These are phyloP conservation scores for Poecilobothrus nobilitatus DNA, from an alignment of 2,888 invertebrate genomes.

Conservation along the genomic window DNA sequence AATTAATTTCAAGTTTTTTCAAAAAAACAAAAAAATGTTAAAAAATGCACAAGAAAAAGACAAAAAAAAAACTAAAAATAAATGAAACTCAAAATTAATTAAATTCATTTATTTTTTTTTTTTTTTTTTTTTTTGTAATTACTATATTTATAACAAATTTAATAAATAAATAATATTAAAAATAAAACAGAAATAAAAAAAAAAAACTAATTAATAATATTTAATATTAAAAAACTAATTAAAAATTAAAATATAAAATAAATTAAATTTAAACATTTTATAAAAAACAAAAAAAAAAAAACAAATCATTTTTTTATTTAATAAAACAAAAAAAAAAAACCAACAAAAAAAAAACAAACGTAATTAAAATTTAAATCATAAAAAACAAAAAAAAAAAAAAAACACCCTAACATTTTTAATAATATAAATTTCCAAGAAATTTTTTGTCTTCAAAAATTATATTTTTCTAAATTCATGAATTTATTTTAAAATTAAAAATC, in stretches of 20 bases:
- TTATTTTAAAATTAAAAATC: neutral
- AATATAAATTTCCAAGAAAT: neutral
- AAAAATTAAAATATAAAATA: neutral
- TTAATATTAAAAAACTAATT: no score
- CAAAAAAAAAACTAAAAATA: no score
- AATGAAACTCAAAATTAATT: no score
- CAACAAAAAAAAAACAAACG: neutral
- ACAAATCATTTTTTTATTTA: slow-evolving; percentile 12
- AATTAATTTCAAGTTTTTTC: no score
- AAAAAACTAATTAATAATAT: no score
- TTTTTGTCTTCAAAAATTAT: neutral
- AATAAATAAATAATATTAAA: no score
- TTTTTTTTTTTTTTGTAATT: no score
- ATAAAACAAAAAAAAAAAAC: neutral
- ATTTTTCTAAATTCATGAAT: neutral
- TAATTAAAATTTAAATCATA: neutral
- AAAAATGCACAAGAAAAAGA: no score
- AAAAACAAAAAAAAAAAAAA: neutral
- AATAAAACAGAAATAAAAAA: no score
- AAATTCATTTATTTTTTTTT: no score
- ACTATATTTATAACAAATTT: no score
- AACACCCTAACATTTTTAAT: neutral
- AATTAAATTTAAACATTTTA: slow-evolving; percentile 7
- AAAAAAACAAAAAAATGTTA: no score
- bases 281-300: neutral